A percentile compares a stretch with the other conserved stretches of the same genome.
phyloP scores from a whole-genome alignment of 2,113 vertebrate species.

The Planiliza haematocheilus region DNA sequence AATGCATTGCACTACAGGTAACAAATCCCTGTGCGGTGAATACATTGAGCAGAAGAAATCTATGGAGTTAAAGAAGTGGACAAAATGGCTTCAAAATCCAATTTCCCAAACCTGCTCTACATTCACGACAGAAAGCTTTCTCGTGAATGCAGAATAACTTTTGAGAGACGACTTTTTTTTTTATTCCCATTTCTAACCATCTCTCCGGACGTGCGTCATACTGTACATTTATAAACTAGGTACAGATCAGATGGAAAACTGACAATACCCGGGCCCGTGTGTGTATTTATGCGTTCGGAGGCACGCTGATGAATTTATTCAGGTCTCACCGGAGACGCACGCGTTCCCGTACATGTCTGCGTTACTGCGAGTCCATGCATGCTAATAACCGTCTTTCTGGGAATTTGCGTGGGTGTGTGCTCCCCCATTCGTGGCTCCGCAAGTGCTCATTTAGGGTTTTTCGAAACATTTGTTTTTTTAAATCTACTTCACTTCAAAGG shows the following conservation, averaged over 20 bases:
- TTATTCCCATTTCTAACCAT: neutral
- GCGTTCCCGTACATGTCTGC: conserved; percentile 8
- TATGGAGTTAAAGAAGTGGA: conserved; percentile 51
- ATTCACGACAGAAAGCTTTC: conserved; percentile 45
- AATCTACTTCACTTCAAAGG: conserved; percentile 74
- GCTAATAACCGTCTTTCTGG: conserved; percentile 24
- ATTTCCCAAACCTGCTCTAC: conserved; percentile 65
- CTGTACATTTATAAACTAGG: conserved; percentile 1
- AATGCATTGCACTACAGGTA: conserved; percentile 41
- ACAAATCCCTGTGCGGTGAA: conserved; percentile 51
- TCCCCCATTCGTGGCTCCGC: conserved; percentile 39
- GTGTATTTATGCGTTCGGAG: conserved; percentile 9
- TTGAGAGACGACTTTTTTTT: neutral
- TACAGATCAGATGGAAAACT: conserved; percentile 22
- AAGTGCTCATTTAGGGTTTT: conserved; percentile 68
- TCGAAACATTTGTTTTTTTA: conserved; percentile 70
- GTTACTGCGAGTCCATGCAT: conserved; percentile 17
- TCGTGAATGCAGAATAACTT: conserved; percentile 40
- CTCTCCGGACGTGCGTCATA: conserved; percentile 5
- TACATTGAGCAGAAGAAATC: conserved; percentile 36
- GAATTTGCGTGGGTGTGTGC: conserved; percentile 16
- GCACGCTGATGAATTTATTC: conserved; percentile 25
- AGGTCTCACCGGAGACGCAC: neutral
- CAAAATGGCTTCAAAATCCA: conserved; percentile 70
- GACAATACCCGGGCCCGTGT: conserved; percentile 7